phyloP scores from a whole-genome alignment of 2,888 invertebrate species.

The Nemurella pictetii region DNA sequence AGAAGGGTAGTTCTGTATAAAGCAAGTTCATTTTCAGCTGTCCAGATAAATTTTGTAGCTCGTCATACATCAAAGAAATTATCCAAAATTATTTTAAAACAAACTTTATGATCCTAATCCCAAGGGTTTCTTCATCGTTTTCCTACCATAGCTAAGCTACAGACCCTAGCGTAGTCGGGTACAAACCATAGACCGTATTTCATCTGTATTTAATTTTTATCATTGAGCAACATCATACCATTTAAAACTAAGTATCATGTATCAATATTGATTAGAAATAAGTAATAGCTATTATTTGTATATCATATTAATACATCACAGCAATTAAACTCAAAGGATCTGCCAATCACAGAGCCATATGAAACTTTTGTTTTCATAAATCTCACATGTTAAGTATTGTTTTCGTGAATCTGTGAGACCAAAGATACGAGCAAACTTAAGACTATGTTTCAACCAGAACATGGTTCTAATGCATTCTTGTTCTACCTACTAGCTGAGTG shows the following conservation, averaged over 20 bases:
- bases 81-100: neutral
- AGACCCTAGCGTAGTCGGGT: neutral
- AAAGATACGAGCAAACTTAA: neutral
- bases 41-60: no score
- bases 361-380: neutral
- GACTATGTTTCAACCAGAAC: no score
- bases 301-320: constrained; percentile 37
- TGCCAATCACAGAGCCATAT: neutral
- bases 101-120: neutral
- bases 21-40: no score
- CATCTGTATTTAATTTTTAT: neutral
- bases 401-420: neutral
- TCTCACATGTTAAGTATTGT: neutral
- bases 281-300: constrained; percentile 34
- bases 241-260: neutral
- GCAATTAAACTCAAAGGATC: constrained; percentile 38
- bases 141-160: constrained; percentile 4
- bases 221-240: constrained; percentile 30
- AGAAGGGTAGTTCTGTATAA: no score
- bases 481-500: no score
- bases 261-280: constrained; percentile 12
- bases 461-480: no score
- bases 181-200: constrained; percentile 5
- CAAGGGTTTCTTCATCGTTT: constrained; percentile 1
- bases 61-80: neutral